Evolutionary conservation across 2,888 invertebrate species (phyloP).

Genomic region (Orchesellides sinensis): DNA sequence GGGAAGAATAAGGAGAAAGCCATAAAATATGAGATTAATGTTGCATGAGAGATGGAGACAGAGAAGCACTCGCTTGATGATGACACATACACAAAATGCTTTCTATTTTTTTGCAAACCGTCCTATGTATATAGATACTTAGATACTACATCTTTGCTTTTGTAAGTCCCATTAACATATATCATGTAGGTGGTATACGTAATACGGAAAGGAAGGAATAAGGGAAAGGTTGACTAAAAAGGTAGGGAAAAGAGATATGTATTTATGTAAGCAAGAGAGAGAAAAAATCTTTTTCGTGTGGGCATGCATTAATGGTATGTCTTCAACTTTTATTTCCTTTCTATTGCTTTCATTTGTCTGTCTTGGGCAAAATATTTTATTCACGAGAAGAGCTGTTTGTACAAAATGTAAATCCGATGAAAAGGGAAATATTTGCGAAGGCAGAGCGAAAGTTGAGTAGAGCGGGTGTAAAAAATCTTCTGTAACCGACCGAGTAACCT

Average conservation of each 20-base stretch:
- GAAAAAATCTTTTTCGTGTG: too few species aligned
- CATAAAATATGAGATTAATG: conserved; percentile 62
- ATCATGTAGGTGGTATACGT: too few species aligned
- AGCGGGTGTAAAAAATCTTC: too few species aligned
- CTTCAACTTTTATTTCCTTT: conserved; percentile 8
- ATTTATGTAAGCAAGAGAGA: too few species aligned
- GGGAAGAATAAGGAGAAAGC: conserved; percentile 42
- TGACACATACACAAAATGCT: conserved; percentile 46
- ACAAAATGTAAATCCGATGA: neutral
- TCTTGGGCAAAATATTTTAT: conserved; percentile 29
- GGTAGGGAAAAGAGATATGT: too few species aligned
- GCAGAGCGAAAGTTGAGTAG: too few species aligned
- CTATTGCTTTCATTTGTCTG: neutral
- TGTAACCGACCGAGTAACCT: too few species aligned
- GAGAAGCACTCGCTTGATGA: conserved; percentile 21
- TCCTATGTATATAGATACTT: neutral
- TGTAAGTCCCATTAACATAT: too few species aligned
- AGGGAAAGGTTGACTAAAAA: too few species aligned
- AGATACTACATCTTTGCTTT: too few species aligned
- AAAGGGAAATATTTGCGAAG: conserved; percentile 14
- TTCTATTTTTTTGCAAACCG: conserved; percentile 21
- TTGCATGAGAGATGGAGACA: conserved; percentile 59
- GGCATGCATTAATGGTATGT: too few species aligned
- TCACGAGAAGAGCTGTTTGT: conserved; percentile 4
- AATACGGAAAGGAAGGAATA: too few species aligned